These are phyloP conservation scores for Ophiodon elongatus DNA, from an alignment of 2,113 vertebrate species.

Conservation along the genomic window DNA sequence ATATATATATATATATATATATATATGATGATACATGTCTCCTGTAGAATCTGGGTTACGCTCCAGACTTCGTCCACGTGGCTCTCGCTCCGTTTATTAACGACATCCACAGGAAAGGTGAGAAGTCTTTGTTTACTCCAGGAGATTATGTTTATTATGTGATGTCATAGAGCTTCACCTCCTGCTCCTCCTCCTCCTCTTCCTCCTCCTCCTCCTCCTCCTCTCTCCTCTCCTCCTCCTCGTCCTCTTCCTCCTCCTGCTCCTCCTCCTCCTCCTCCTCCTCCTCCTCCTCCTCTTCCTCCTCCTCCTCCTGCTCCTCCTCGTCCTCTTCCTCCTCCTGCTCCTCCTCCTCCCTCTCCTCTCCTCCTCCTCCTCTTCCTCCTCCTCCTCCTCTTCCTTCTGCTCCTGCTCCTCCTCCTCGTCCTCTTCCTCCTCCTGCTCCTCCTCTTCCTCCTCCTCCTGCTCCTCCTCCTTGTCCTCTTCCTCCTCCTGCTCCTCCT, in stretches of 20 bases:
- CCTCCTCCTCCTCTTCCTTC: background rate
- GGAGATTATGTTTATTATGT: too few species aligned
- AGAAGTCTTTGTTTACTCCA: too few species aligned
- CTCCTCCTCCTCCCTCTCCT: too few species aligned
- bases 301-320: background rate
- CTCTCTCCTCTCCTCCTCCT: background rate
- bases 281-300: background rate
- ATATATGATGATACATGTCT: slow-evolving; percentile 2
- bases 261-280: background rate
- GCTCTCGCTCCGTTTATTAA: slow-evolving; percentile 89
- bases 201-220: background rate
- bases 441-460: background rate
- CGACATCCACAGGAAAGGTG: slow-evolving; percentile 90
- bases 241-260: too few species aligned
- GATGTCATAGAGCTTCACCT: too few species aligned
- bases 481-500: background rate
- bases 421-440: background rate
- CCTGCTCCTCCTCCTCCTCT: background rate
- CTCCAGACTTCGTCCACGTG: slow-evolving; percentile 88
- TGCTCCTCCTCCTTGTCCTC: background rate
- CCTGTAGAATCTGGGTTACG: slow-evolving; percentile 86
- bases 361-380: background rate
- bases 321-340: background rate
- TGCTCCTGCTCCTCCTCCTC: background rate
- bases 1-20: too few species aligned